Percentiles rank a stretch among this genome's conserved stretches.
These are phyloP conservation scores for Lophochroa leadbeateri DNA, from an alignment of 2,113 vertebrate genomes.

Conservation along the genomic window DNA sequence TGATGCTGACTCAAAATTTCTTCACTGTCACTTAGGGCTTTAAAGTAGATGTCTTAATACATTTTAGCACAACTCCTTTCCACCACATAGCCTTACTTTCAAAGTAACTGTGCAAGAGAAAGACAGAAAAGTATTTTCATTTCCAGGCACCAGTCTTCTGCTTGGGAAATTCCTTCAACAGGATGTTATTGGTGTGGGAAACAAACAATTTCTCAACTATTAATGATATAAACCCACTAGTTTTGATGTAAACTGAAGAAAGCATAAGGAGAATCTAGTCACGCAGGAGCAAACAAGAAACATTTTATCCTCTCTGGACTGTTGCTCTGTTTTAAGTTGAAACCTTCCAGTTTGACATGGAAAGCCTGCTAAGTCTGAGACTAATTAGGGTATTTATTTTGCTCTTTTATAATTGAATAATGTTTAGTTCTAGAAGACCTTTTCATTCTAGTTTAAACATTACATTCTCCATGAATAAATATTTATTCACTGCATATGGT, in stretches of 20 bases:
- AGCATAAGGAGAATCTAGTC: neutral
- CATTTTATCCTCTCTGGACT: neutral
- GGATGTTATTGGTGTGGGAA: neutral
- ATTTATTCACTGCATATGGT: constrained; percentile 39
- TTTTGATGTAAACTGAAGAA: neutral
- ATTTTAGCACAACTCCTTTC: neutral
- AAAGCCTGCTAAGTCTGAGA: neutral
- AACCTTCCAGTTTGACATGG: neutral
- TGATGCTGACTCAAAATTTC: neutral
- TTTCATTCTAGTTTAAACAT: constrained; percentile 36
- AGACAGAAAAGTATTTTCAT: neutral
- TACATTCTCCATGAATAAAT: constrained; percentile 41
- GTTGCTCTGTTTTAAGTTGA: neutral
- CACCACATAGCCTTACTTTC: neutral
- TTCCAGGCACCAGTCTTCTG: neutral
- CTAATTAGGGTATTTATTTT: constrained; percentile 44
- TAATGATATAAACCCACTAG: neutral
- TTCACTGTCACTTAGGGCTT: neutral
- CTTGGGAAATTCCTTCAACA: neutral
- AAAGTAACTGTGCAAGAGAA: neutral
- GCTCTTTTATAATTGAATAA: constrained; percentile 25
- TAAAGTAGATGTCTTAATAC: neutral
- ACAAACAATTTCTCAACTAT: neutral
- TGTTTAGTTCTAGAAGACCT: constrained; percentile 32
- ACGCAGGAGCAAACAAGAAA: neutral